Evolutionary conservation across 2,888 invertebrate species (phyloP).

Genomic region (Dryococelus australis): DNA sequence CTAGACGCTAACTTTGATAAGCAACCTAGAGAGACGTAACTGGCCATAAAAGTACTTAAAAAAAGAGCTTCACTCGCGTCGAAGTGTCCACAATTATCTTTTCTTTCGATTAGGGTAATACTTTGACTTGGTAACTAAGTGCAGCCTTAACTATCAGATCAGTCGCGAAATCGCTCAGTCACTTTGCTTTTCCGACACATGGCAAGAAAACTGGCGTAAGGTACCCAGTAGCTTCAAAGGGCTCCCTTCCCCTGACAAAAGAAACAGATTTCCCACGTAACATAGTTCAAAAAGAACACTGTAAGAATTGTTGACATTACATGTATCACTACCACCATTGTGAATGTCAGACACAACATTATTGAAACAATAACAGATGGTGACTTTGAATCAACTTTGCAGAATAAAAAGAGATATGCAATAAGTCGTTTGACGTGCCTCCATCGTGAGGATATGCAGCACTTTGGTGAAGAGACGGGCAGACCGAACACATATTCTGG

Average conservation of each 20-base stretch:
- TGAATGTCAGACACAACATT: neutral
- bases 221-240: constrained; percentile 29
- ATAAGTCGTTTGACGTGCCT: neutral
- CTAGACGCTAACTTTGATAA: constrained; percentile 3
- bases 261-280: neutral
- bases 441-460: neutral
- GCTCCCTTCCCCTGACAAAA: neutral
- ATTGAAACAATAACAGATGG: neutral
- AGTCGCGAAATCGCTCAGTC: constrained; percentile 6
- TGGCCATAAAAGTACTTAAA: constrained; percentile 22
- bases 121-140: neutral
- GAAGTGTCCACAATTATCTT: neutral
- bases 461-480: constrained; percentile 9
- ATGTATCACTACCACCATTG: neutral
- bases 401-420: neutral
- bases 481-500: neutral
- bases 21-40: constrained; percentile 26
- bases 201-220: constrained; percentile 34
- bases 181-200: neutral
- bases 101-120: neutral
- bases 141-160: neutral
- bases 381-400: neutral
- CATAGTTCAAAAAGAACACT: neutral
- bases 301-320: neutral
- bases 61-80: neutral